phyloP scores from a whole-genome alignment of 2,113 vertebrate genomes.

The Antennarius striatus region DNA sequence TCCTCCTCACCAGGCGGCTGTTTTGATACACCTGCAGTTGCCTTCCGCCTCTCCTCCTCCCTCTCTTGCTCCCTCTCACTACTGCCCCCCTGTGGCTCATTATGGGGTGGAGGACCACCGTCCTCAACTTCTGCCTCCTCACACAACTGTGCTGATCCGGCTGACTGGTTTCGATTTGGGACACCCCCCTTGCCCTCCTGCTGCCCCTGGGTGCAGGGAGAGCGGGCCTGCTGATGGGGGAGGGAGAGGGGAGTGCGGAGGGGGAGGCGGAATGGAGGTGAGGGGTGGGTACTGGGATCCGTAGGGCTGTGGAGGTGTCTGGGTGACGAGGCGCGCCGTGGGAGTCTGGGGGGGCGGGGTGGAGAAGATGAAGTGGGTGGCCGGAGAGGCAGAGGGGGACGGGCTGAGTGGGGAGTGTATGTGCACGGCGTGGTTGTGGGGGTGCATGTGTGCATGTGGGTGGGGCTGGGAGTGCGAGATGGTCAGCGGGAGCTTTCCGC shows the following conservation, averaged over 20 bases:
- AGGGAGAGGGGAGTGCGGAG: conserved; percentile 78
- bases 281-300: conserved; percentile 80
- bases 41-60: conserved; percentile 53
- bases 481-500: conserved; percentile 74
- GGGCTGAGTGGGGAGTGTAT: conserved; percentile 76
- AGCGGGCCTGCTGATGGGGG: conserved; percentile 72
- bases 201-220: conserved; percentile 78
- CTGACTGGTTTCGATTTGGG: conserved; percentile 88
- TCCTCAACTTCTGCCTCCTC: conserved; percentile 65
- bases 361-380: conserved; percentile 79
- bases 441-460: conserved; percentile 74
- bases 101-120: conserved; percentile 38
- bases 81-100: conserved; percentile 44
- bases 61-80: conserved; percentile 45
- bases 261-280: conserved; percentile 82
- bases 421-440: conserved; percentile 73
- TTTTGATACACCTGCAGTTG: conserved; percentile 55
- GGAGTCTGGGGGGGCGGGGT: conserved; percentile 69
- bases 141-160: conserved; percentile 93
- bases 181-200: conserved; percentile 76
- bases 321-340: conserved; percentile 68
- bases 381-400: conserved; percentile 67
- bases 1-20: conserved; percentile 54
- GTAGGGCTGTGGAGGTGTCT: conserved; percentile 68
- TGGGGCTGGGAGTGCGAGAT: conserved; percentile 81